Evolutionary conservation across 2,797 vertebrate genomes (phyloP).

Genomic region (Iguana delicatissima): DNA sequence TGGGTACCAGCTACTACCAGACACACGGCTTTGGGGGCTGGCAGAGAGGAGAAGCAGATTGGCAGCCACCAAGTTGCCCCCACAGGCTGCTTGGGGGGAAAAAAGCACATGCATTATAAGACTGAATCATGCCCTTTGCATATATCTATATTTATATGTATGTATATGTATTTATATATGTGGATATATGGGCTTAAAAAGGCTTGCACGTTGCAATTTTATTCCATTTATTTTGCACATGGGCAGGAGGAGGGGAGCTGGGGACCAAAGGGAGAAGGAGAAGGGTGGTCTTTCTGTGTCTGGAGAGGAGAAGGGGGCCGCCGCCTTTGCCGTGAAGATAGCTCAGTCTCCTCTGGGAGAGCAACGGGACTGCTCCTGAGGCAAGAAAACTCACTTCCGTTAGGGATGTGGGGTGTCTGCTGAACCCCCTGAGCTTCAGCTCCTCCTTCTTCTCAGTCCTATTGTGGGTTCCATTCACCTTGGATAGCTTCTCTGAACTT

Average conservation of each 20-base stretch:
- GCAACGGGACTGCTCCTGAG: neutral
- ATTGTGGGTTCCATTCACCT: no score
- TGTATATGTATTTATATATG: no score
- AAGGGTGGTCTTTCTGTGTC: no score
- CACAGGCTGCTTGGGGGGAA: neutral
- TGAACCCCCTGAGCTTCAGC: neutral
- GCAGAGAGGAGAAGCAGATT: neutral
- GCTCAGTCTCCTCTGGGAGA: neutral
- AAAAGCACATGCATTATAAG: neutral
- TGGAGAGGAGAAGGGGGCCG: neutral
- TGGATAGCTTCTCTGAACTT: no score
- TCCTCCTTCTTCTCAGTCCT: no score
- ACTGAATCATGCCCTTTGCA: neutral
- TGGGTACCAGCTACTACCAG: neutral
- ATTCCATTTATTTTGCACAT: no score
- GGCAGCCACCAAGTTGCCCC: neutral
- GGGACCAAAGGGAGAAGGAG: neutral
- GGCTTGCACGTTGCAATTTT: neutral
- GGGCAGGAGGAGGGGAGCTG: no score
- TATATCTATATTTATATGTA: no score
- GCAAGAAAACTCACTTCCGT: neutral
- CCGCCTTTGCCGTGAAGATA: slow-evolving; percentile 33
- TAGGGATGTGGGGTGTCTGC: no score
- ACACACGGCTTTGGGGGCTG: neutral
- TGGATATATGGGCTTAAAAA: neutral